phyloP scores from a whole-genome alignment of 1,140 invertebrate genomes.

The Sarcophaga peregrina region DNA sequence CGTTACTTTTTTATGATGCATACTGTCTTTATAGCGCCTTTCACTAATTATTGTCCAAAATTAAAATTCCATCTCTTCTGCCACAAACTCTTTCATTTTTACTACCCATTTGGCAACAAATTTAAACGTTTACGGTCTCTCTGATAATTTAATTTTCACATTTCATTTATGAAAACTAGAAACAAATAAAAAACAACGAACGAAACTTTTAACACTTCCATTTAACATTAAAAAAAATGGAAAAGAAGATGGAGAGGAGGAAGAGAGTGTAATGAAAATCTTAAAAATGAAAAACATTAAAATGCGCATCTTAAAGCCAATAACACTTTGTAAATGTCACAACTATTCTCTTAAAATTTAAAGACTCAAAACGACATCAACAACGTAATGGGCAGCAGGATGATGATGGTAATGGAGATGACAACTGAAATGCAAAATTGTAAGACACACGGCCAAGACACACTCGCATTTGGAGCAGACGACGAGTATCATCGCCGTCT shows the following conservation, averaged over 20 bases:
- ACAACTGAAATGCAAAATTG: slow-evolving; percentile 17
- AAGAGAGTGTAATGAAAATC: too few relatives aligned
- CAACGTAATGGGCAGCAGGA: neutral
- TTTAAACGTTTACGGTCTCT: too few relatives aligned
- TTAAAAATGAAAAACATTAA: neutral
- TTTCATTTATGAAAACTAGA: too few relatives aligned
- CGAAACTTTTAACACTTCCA: neutral
- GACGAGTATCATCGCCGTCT: neutral
- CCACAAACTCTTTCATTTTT: too few relatives aligned
- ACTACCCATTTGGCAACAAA: too few relatives aligned
- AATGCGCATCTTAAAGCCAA: neutral
- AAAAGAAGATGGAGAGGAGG: neutral
- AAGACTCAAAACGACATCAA: slow-evolving; percentile 17
- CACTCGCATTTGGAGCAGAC: neutral
- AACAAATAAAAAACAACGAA: neutral
- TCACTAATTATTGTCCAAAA: too few relatives aligned
- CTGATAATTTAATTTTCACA: neutral
- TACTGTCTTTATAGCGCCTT: too few relatives aligned
- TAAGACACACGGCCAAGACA: neutral
- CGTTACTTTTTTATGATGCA: too few relatives aligned
- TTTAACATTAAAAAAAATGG: neutral
- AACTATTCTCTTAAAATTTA: neutral
- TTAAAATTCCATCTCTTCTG: too few relatives aligned
- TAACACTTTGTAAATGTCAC: slow-evolving; percentile 21
- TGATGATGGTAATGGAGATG: neutral